Conservation (phyloP, 2,888 invertebrate genomes). For the Incurvaria masculella region DNA sequence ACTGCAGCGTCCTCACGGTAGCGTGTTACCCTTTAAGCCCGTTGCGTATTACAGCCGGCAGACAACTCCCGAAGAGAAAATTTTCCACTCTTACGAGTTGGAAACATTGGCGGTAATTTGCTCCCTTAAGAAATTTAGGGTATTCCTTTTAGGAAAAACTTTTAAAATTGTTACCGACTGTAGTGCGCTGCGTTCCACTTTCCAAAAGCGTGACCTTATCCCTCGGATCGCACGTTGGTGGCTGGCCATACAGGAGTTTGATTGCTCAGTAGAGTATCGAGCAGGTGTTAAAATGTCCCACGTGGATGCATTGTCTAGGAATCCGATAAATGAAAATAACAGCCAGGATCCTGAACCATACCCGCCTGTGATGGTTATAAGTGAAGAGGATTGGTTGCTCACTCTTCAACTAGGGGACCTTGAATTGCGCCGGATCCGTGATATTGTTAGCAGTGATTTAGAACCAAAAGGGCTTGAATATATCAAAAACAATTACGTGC, state of each 20-base stretch:
- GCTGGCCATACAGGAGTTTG: slow-evolving; percentile 17
- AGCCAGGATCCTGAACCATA: no score
- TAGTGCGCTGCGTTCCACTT: slow-evolving; percentile 15
- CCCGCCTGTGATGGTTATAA: slow-evolving; percentile 6
- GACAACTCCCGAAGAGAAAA: slow-evolving; percentile 13
- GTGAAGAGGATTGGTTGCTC: slow-evolving; percentile 12
- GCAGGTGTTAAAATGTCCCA: slow-evolving; percentile 17
- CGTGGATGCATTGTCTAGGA: slow-evolving; percentile 21
- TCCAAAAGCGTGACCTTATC: slow-evolving; percentile 15
- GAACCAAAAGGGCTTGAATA: slow-evolving; percentile 4
- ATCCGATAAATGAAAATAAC: slow-evolving; percentile 12
- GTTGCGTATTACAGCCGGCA: slow-evolving; percentile 19
- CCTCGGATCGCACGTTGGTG: slow-evolving; percentile 21
- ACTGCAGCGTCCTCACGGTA: slow-evolving; percentile 7
- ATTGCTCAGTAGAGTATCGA: slow-evolving; percentile 18
- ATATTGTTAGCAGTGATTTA: slow-evolving; percentile 9
- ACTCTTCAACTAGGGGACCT: slow-evolving; percentile 12
- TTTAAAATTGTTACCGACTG: slow-evolving; percentile 15
- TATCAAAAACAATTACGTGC: slow-evolving; percentile 9
- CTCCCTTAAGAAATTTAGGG: slow-evolving; percentile 23
- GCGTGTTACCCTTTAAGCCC: slow-evolving; percentile 13
- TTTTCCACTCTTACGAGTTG: slow-evolving; percentile 21
- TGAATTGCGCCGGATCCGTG: slow-evolving; percentile 10
- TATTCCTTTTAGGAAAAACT: slow-evolving; percentile 20
- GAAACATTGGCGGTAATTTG: slow-evolving; percentile 24